Conservation (phyloP, 2,797 vertebrate species). For the Dipus sagitta region DNA sequence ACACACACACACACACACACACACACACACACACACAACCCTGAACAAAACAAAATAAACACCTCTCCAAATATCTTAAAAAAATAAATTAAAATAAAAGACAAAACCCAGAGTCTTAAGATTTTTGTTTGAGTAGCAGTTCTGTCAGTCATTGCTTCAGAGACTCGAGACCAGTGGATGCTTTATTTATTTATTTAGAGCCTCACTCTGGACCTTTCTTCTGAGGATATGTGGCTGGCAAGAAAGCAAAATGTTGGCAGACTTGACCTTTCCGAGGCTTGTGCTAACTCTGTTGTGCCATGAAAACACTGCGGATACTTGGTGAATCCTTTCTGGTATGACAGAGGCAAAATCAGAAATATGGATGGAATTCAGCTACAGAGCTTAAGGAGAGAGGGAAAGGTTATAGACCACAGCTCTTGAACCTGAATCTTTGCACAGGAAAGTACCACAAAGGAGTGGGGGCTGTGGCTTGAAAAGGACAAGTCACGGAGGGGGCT, state of each 20-base stretch:
- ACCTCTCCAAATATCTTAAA: too few species aligned
- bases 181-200: background rate
- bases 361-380: background rate
- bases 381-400: background rate
- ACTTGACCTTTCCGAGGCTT: background rate
- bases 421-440: background rate
- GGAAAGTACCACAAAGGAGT: background rate
- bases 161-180: background rate
- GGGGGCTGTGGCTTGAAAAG: background rate
- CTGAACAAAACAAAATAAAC: too few species aligned
- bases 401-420: background rate
- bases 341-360: background rate
- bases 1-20: too few species aligned
- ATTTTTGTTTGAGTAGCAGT: background rate
- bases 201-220: background rate
- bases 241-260: background rate
- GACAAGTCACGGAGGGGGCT: background rate
- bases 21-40: too few species aligned
- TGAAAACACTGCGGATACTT: background rate
- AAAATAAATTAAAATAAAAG: background rate
- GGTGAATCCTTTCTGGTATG: background rate
- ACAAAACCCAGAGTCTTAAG: background rate
- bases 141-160: background rate
- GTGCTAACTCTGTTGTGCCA: background rate
- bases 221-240: constrained; percentile 7